Base-by-base conservation (phyloP, 2,888 invertebrate species). In the Gryllus longicercus region DNA sequence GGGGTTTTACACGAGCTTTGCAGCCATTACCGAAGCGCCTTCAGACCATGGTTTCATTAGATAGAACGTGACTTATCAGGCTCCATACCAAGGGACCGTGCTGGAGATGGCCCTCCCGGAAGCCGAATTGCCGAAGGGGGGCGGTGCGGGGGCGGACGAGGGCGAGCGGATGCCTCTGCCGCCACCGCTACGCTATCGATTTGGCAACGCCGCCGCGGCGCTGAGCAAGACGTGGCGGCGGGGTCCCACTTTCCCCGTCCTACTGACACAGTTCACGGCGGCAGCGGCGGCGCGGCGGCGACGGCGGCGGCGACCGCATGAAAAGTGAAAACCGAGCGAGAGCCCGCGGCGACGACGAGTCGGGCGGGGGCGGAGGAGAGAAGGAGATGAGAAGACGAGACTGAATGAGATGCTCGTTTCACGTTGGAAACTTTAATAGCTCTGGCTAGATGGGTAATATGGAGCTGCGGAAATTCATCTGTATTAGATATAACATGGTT, bases 201-300 rank as follows among this genome's bases (percentile, higher is more conserved):
- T 77, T 49, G 38, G 18, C n/a, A 25, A 49, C 18, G 49, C 18
- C 50, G 21, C 50, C 79, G 75, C 50, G 38, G 75, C 10, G 75
- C 49, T 50, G 75, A 49, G n/a, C 79, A 74, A 63, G 74, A 49
- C 23, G 23, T 75, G 21, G 14, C 51, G 74, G 51, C 77, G 78
- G 23, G 63, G 78, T 75, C 81, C 80, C 81, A 84, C 84, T 84
- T 84, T 84, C 84, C 84, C 84, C 84, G 84, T 81, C 84, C 84
- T 82, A 84, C 84, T 84, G 83, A 84, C 84, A 84, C 83, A 84
- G 80, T 82, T 81, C 79, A 51, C 63, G 50, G 25, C 76, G 23
- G 25, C 63, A 14, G 63, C 51, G 11, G 51, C 51, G 51, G 51
- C 63, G 63, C 18, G 14, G 14, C 18, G 2, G 63, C 63, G 16